These are phyloP conservation scores for Arothron firmamentum DNA, from an alignment of 2,113 vertebrate species.

Conservation along the genomic window DNA sequence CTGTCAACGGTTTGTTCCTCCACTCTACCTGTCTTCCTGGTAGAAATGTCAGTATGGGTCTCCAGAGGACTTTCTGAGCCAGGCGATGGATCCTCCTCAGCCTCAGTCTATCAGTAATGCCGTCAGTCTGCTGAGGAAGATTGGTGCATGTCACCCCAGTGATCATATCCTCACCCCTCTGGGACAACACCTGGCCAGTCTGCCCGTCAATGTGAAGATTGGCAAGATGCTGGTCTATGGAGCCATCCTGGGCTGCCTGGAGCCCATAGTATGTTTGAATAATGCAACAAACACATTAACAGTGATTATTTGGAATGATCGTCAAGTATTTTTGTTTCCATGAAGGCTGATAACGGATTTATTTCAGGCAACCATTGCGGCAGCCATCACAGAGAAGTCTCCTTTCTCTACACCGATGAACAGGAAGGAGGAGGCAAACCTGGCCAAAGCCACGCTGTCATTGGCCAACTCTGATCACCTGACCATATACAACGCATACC, in stretches of 20 bases:
- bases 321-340: background rate
- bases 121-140: slow-evolving; percentile 86
- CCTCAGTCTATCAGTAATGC: slow-evolving; percentile 93
- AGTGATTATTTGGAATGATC: too few species aligned
- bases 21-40: background rate
- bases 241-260: slow-evolving; percentile 93
- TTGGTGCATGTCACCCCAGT: slow-evolving; percentile 85
- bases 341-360: slow-evolving; percentile 10
- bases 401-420: slow-evolving; percentile 94
- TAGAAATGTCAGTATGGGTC: slow-evolving; percentile 94
- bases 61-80: slow-evolving; percentile 90
- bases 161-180: slow-evolving; percentile 84
- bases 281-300: too few species aligned
- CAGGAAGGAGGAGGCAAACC: slow-evolving; percentile 91
- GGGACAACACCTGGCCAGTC: slow-evolving; percentile 90
- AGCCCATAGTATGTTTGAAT: slow-evolving; percentile 83
- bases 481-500: slow-evolving; percentile 90
- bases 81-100: slow-evolving; percentile 88
- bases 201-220: slow-evolving; percentile 96
- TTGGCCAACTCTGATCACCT: slow-evolving; percentile 91
- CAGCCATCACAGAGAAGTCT: slow-evolving; percentile 96
- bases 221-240: slow-evolving; percentile 99
- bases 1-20: background rate
- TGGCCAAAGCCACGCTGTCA: slow-evolving; percentile 88
- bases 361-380: slow-evolving; percentile 89